Evolutionary conservation across 2,888 invertebrate genomes (phyloP), one percentile per base, ranked within the genome.

Genomic region (Drosophila vallismaia): DNA sequence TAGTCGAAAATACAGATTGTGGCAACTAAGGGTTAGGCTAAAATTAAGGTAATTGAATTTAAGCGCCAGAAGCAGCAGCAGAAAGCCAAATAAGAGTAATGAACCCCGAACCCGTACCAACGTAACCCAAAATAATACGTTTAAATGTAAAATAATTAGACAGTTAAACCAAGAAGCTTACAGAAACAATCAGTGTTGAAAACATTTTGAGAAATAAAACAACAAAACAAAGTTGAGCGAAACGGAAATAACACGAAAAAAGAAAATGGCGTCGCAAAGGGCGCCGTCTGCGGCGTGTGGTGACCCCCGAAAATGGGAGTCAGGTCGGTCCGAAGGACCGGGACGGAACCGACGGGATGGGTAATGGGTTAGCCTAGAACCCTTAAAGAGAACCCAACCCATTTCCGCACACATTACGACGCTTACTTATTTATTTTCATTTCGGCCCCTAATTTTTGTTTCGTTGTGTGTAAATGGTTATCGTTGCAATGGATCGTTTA

Each of bases 131-230:
- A 85, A 77, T 82, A 77, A 86, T 86, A 88, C 77, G 87, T 88
- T 88, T 85, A 87, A 85, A 81, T 88, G 86, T 88, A 85, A 88
- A 85, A 85, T 85, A 87, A 88, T 85, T 85, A 85, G 85, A 86
- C 88, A 88, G 77, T 83, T 84, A 86, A 90, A 86, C 90, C 90
- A 89, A 90, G 90, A 90, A 90, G 90, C 90, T 90, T 90, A 90
- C 80, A 80, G 88, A 89, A 88, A 90, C 90, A 90, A 90, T 90
- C 90, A 90, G 80, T 89, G 89, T 90, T 90, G 70, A 87, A 87
- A 89, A 89, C 86, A 86, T 87, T 85, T 79, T 70, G 76, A 77
- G 74, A 75, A 83, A 58, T 63, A 12, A 56, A 42, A 66, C 19
- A 19, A 53, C 54, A 58, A 68, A 69, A 44, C 50, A 51, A 40